Evolutionary conservation across 2,888 invertebrate species (phyloP), one percentile per base, ranked within the genome.

Genomic region (Parthenolecanium corni): DNA sequence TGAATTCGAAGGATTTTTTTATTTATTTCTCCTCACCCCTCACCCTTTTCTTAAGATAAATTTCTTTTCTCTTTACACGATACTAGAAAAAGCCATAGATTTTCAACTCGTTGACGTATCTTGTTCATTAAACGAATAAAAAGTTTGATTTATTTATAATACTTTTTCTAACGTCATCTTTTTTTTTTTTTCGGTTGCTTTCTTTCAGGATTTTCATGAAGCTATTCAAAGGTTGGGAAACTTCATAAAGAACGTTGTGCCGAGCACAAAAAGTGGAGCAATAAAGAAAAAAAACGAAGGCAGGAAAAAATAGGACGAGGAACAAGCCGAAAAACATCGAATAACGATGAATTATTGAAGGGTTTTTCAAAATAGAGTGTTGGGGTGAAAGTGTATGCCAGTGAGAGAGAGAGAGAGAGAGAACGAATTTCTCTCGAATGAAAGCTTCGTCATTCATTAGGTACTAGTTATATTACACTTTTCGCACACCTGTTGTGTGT

Each of bases 401-500:
- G 31, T 4, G 31, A 31, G 31, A 31, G 9, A 31, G 31, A 31
- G 31, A 31, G 31, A 4, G 31, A 31, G 31, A 6, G 31, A 31
- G 31, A 31, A 31, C 5, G 31, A 49, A 49, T 49, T 49, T 49
- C 23, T 21, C 49, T 49, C 56, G 44, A 25, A 56, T 56, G 46
- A 56, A 56, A 46, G 56, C 44, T 24, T 46, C 44, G 24, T 58
- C 58, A 36, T 58, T 47, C 58, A 58, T 58, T 58, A 58, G 36
- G 47, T 47, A 46, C 58, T 58, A 58, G 58, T 47, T 47, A 46
- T 47, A 47, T 47, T 49, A 58, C 36, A 44, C 44, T 46, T 58
- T 47, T 20, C 25, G 58, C 44, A 47, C 58, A 58, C 58, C 47
- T 58, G 58, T 58, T 58, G 56, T 42, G 25, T 11, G 52, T 31